A percentile compares a stretch with the other conserved stretches of the same genome.
Evolutionary conservation across 2,797 vertebrate species (phyloP).

Genomic region (Chiloscyllium punctatum): DNA sequence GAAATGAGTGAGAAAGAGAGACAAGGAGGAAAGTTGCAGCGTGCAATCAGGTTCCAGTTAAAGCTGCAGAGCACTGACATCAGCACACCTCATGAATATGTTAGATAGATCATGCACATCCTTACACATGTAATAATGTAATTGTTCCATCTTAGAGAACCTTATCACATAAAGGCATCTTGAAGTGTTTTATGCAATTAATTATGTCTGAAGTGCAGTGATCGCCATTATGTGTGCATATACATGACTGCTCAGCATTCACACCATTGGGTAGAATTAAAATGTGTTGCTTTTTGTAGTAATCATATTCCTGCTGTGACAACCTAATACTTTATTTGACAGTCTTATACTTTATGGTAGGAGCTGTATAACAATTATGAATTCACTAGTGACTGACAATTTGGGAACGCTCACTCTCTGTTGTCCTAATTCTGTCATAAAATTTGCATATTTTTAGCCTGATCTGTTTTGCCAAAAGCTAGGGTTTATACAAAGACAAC

Average conservation of each 20-base stretch:
- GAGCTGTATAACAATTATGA: slow-evolving; percentile 31
- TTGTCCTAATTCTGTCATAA: slow-evolving; percentile 36
- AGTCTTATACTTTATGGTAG: slow-evolving; percentile 3
- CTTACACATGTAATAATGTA: background rate
- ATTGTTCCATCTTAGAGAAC: background rate
- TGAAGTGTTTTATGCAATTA: background rate
- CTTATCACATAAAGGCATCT: background rate
- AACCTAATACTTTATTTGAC: slow-evolving; percentile 33
- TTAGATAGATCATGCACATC: background rate
- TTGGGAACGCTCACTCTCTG: slow-evolving; percentile 33
- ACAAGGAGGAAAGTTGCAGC: background rate
- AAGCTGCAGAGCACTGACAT: background rate
- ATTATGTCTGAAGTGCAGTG: background rate
- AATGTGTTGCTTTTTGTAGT: slow-evolving; percentile 16
- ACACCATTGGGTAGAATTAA: background rate
- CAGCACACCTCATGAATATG: background rate
- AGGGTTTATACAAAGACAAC: slow-evolving; percentile 4
- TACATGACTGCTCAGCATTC: background rate
- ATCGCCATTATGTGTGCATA: background rate
- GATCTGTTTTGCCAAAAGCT: slow-evolving; percentile 32
- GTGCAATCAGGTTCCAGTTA: background rate
- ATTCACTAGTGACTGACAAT: slow-evolving; percentile 30
- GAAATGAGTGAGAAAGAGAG: background rate
- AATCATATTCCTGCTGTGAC: slow-evolving; percentile 31
- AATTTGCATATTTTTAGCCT: slow-evolving; percentile 35